phyloP scores from a whole-genome alignment of 2,113 vertebrate species.

The Cochlearius cochlearius region DNA sequence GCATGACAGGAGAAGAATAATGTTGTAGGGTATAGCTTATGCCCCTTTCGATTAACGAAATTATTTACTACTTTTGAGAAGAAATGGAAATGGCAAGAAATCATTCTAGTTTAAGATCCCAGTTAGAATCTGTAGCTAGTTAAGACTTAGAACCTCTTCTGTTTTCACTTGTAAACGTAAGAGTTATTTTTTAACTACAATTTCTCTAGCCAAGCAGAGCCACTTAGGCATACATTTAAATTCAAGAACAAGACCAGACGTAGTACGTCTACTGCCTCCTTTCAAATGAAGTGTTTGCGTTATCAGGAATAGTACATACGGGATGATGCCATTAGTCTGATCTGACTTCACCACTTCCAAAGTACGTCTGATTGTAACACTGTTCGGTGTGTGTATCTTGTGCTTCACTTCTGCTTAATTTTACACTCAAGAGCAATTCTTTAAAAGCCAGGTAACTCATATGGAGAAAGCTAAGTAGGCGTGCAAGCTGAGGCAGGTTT shows the following conservation, averaged over 20 bases:
- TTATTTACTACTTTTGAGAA: not conserved
- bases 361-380: not conserved
- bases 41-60: not conserved
- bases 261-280: not conserved
- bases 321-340: not conserved
- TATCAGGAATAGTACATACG: not conserved
- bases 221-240: not conserved
- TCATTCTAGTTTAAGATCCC: not conserved
- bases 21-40: not conserved
- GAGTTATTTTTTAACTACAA: not conserved
- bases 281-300: not conserved
- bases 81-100: not conserved
- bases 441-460: not conserved
- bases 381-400: not conserved
- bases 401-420: not conserved
- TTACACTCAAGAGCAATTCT: not conserved
- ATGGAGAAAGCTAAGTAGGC: not conserved
- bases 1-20: not conserved
- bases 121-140: not conserved
- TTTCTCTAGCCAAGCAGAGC: not conserved
- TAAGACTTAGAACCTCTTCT: not conserved
- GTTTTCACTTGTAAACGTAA: not conserved
- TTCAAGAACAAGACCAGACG: not conserved
- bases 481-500: not conserved
- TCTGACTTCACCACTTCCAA: not conserved